Base-by-base conservation (phyloP, 2,888 invertebrate genomes). In the Endotricha flammealis region DNA sequence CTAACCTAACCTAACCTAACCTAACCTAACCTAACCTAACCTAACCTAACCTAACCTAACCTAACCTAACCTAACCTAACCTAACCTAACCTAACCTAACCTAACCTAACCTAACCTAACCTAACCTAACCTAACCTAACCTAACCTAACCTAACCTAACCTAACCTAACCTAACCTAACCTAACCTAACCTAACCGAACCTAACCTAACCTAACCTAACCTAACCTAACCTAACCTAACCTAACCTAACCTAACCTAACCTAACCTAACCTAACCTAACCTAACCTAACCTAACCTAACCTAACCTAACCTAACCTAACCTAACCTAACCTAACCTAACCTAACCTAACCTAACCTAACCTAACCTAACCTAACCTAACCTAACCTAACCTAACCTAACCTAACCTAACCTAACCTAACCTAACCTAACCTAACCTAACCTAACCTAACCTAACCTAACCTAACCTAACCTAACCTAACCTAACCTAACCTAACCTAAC, bases 61-160 rank as follows among this genome's bases (percentile, higher is more conserved):
- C 43, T 44, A 44, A 41, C 41, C 41, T 41, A 44, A 44, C 44
- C 44, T 44, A 40, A 40, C 44, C 44, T 44, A 41, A 40, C 40
- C 44, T 41, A 41, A 40, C 44, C 44, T 38, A 44, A 40, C 44
- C 43, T 44, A 40, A 41, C 44, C 41, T 39, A 36, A 34, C 36
- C 36, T 38, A 42, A 42, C 38, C 42, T 38, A 41, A 41, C 42
- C 40, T 42, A 42, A 42, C 38, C 42, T 42, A 42, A 42, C 42
- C 41, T 38, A 41, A 42, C 42, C 42, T 42, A 42, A 42, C 42
- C 42, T 42, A 42, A 42, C 42, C 42, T 39, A 42, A 42, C 42
- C 42, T 42, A 39, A 39, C 39, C 38, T 39, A 37, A 39, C 37
- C 38, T 39, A 29, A 29, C 29, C 36, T 23, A 24, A 38, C 39